Base-by-base conservation (phyloP, 2,113 vertebrate genomes). In the Heterotilapia buettikoferi region DNA sequence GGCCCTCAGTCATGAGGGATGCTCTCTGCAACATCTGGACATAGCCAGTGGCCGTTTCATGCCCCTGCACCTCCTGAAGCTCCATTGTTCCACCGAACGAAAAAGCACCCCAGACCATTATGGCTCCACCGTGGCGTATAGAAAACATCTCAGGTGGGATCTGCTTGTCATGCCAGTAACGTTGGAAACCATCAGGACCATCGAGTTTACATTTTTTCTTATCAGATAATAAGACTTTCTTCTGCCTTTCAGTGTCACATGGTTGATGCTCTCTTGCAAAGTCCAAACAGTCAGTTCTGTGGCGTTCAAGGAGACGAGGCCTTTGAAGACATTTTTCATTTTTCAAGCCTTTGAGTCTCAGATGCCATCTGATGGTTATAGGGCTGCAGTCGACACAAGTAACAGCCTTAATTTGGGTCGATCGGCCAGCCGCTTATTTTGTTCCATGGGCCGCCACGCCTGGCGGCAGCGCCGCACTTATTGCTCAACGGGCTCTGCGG, bases 41-140 rank as follows among this genome's bases (percentile, higher is more conserved):
- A 61, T 10, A 31, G 26, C 26, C 1, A 61, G 14, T 18, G 26
- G 26, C 57, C 1, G 0, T 61, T 31, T 61, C 26, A 61, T 18
- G 14, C 57, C 14, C 57, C 26, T 61, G 57, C 5, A 61, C 57
- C 1, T 61, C 57, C 14, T 61, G 57, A 61, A 10, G 57, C 57
- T 33, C 16, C 14, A 6, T 10, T 61, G 3, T 61, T 61, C 16
- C 57, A 0, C 29, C 8, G 0, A 33, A 61, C 2, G 0, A 61
- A 33, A 61, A 31, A 19, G 9, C 29, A 33, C 16, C 16, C 57
- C 57, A 19, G 29, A 61, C 16, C 8, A 61, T 61, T 2, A 31
- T 31, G 26, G 57, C 26, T 31, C 5, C 56, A 59, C 56, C 1
- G 26, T 59, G 24, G 56, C 24, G 3, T 29, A 59, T 9, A 59